Percentiles rank a stretch among this genome's conserved stretches.
phyloP scores from a whole-genome alignment of 30 jellyfish, hydroid and myxozoan genomes.

The Aurelia sp. region DNA sequence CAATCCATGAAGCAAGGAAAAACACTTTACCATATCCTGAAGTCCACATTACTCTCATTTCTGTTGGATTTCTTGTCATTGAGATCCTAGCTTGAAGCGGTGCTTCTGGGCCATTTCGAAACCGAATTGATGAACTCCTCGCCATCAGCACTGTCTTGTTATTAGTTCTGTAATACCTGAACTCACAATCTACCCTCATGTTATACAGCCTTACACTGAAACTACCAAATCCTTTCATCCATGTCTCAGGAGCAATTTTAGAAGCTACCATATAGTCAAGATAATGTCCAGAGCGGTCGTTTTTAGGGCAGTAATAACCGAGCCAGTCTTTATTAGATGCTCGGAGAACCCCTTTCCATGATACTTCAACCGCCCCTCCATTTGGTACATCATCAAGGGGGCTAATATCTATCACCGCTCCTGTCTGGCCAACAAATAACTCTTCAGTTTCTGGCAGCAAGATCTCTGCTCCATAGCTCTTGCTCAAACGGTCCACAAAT shows the following conservation, averaged over 20 bases:
- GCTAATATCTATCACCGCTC: not conserved
- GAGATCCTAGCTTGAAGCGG: conserved; percentile 70
- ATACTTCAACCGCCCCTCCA: conserved; percentile 68
- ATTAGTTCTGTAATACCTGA: conserved; percentile 60
- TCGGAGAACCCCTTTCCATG: conserved; percentile 61
- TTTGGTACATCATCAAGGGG: conserved; percentile 33
- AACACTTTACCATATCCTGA: conserved; percentile 46
- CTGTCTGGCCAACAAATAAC: not conserved
- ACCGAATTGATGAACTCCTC: conserved; percentile 34
- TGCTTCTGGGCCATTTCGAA: conserved; percentile 32
- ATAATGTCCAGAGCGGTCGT: conserved; percentile 19
- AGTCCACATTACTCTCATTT: conserved; percentile 82
- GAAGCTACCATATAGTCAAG: conserved; percentile 52
- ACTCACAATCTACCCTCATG: conserved; percentile 64
- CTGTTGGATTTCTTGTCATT: conserved; percentile 64
- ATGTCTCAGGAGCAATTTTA: conserved; percentile 12
- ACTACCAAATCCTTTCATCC: conserved; percentile 55
- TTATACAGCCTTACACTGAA: conserved; percentile 23
- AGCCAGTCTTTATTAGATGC: conserved; percentile 75
- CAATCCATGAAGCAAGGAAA: not conserved
- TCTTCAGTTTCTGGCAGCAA: conserved; percentile 17
- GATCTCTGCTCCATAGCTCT: conserved; percentile 25
- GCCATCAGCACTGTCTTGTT: conserved; percentile 21
- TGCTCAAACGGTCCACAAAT: conserved; percentile 15
- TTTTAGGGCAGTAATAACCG: conserved; percentile 77